These are phyloP conservation scores for Adineta ricciae DNA, from an alignment of 2,888 invertebrate species.

Conservation along the genomic window DNA sequence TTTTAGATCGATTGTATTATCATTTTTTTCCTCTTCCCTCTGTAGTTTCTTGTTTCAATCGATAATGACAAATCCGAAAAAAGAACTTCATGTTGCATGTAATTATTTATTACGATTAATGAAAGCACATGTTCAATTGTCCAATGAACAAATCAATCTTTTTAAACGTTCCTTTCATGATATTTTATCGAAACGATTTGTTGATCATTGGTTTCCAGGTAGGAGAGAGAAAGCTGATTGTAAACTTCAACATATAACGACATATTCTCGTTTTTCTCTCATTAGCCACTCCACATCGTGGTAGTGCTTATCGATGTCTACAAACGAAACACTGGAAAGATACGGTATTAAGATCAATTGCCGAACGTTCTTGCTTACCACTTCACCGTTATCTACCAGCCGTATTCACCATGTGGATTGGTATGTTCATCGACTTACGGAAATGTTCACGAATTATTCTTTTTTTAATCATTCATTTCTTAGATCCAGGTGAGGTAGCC, in stretches of 20 bases:
- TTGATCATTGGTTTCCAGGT: conserved; percentile 18
- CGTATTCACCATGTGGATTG: conserved; percentile 9
- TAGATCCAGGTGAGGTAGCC: conserved; percentile 18
- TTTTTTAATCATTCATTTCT: background rate
- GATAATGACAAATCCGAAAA: background rate
- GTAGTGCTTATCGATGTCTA: conserved; percentile 9
- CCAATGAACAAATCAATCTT: background rate
- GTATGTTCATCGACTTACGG: too few species aligned
- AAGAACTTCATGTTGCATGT: background rate
- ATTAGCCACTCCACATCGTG: background rate
- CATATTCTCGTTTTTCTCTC: background rate
- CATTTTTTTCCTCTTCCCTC: background rate
- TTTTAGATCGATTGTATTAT: background rate
- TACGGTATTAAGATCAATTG: background rate
- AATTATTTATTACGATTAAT: background rate
- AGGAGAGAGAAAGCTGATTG: background rate
- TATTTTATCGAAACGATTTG: conserved; percentile 14
- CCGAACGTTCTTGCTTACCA: background rate
- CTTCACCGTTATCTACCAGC: conserved; percentile 6
- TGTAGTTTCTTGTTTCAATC: background rate
- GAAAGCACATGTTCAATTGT: background rate
- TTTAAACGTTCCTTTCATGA: background rate
- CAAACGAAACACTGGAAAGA: conserved; percentile 16
- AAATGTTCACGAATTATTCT: too few species aligned
- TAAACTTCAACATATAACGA: too few species aligned